Conservation (phyloP, 2,888 invertebrate genomes). For the Agrochola macilenta region DNA sequence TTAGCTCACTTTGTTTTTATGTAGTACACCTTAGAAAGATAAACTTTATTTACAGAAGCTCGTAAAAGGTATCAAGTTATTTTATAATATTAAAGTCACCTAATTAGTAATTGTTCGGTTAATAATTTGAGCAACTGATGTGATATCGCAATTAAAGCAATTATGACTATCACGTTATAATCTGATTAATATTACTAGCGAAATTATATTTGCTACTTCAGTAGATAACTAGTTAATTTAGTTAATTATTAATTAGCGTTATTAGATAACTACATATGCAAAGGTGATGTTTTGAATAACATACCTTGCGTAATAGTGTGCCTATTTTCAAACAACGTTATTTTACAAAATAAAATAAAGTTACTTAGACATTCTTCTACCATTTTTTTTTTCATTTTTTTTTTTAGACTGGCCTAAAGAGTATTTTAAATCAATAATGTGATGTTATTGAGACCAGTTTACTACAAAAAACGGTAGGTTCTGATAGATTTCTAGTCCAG, state of each 20-base stretch:
- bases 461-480: not conserved
- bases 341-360: too few species aligned
- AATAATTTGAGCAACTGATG: conserved; percentile 35
- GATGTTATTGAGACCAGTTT: not conserved
- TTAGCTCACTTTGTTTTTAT: not conserved
- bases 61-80: not conserved
- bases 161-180: conserved; percentile 53
- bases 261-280: not conserved
- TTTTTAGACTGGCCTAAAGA: not conserved
- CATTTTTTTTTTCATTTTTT: not conserved
- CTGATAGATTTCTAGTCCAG: not conserved
- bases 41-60: not conserved
- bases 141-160: conserved; percentile 54
- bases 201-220: conserved; percentile 39
- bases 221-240: conserved; percentile 30
- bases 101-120: conserved; percentile 35
- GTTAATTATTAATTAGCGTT: conserved; percentile 27
- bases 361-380: not conserved
- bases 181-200: conserved; percentile 46
- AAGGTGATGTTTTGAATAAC: not conserved
- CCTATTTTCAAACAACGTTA: not conserved
- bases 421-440: not conserved
- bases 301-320: not conserved
- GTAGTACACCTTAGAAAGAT: too few species aligned
- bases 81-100: not conserved